Percentiles rank a stretch among this genome's conserved stretches.
Conservation (phyloP, 92 coral and sea anemone species). For the Galaxea fascicularis region DNA sequence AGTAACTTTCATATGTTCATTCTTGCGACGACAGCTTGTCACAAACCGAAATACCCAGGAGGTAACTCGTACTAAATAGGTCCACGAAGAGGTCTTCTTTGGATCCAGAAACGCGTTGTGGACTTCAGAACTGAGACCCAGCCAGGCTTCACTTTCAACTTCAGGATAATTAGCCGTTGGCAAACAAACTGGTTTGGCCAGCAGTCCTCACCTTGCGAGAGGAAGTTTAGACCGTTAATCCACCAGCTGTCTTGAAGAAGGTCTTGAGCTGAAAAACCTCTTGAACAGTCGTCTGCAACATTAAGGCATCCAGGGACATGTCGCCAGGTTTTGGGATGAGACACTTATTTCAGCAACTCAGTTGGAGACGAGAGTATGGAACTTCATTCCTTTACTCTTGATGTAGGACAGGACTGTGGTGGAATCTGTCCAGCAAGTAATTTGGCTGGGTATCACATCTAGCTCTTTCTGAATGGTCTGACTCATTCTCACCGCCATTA, state of each 20-base stretch:
- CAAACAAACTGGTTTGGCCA: slow-evolving; percentile 9
- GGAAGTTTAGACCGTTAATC: slow-evolving; percentile 32
- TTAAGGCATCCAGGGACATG: slow-evolving; percentile 50
- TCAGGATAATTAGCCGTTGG: slow-evolving; percentile 34
- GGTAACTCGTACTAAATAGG: slow-evolving; percentile 34
- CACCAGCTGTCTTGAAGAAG: slow-evolving; percentile 24
- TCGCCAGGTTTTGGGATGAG: slow-evolving; percentile 27
- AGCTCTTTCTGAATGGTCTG: slow-evolving; percentile 45
- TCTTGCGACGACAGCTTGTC: slow-evolving; percentile 14
- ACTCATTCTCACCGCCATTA: slow-evolving; percentile 54
- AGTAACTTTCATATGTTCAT: background rate
- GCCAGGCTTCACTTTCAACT: slow-evolving; percentile 38
- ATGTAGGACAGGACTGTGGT: slow-evolving; percentile 34
- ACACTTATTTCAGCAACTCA: slow-evolving; percentile 36
- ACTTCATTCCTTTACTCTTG: slow-evolving; percentile 27
- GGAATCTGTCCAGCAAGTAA: slow-evolving; percentile 62
- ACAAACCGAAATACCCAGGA: slow-evolving; percentile 33
- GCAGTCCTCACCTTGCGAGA: slow-evolving; percentile 18
- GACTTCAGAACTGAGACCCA: slow-evolving; percentile 21
- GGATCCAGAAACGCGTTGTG: slow-evolving; percentile 33
- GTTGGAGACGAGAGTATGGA: slow-evolving; percentile 44
- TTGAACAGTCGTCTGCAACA: slow-evolving; percentile 40
- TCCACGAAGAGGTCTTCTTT: slow-evolving; percentile 39
- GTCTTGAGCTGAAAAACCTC: slow-evolving; percentile 36
- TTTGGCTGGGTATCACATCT: slow-evolving; percentile 15